A percentile compares a stretch with the other conserved stretches of the same genome.
Evolutionary conservation across 2,113 vertebrate genomes (phyloP).

Genomic region (Macrotus californicus): DNA sequence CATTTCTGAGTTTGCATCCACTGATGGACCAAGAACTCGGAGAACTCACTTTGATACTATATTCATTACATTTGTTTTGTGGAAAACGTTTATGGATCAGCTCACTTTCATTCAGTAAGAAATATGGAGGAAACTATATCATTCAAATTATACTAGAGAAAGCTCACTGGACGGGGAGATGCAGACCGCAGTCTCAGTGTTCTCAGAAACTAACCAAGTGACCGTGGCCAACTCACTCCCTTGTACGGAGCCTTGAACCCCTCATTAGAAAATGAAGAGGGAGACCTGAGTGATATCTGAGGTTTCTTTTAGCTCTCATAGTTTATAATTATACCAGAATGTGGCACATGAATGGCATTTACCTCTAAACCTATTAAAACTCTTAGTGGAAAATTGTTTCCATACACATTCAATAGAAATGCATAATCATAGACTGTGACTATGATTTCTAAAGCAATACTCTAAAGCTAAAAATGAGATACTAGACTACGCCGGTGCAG

Average conservation of each 20-base stretch:
- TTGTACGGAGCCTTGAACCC: background rate
- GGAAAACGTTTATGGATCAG: background rate
- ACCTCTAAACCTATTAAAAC: background rate
- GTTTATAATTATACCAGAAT: background rate
- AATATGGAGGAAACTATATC: background rate
- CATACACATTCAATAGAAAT: background rate
- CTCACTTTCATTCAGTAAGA: background rate
- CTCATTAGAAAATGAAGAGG: background rate
- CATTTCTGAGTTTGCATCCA: background rate
- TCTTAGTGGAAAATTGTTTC: background rate
- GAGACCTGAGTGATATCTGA: background rate
- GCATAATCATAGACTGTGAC: background rate
- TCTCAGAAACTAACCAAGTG: no score
- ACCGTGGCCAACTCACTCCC: background rate
- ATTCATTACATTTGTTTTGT: background rate
- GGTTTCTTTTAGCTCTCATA: background rate
- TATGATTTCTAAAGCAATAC: background rate
- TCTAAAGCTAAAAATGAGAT: background rate
- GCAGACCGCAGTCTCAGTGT: background rate
- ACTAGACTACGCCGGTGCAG: background rate
- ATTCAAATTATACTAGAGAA: background rate
- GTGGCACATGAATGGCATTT: background rate
- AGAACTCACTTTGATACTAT: background rate
- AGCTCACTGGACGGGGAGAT: background rate
- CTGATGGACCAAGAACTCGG: background rate